Evolutionary conservation across 2,888 invertebrate genomes (phyloP).

Genomic region (Archips crataeganus): DNA sequence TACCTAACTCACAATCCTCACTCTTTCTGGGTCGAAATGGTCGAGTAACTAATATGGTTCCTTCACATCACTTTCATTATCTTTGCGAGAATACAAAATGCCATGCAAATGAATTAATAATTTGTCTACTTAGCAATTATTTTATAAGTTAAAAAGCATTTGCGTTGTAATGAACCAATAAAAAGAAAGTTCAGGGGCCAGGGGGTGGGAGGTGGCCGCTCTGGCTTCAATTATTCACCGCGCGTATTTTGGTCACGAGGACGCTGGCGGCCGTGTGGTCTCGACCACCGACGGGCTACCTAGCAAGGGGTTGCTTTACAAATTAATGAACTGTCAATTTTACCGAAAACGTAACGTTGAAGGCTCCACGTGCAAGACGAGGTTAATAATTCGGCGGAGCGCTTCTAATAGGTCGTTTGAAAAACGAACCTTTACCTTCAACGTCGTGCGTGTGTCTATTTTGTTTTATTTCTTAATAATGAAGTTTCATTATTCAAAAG

Average conservation of each 20-base stretch:
- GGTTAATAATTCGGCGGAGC: slow-evolving; percentile 45
- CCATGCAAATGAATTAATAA: background rate
- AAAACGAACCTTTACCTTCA: slow-evolving; percentile 25
- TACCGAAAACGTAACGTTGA: slow-evolving; percentile 49
- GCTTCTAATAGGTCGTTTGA: slow-evolving; percentile 12
- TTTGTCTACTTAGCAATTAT: slow-evolving; percentile 31
- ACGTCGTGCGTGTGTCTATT: slow-evolving; percentile 5
- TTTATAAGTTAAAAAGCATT: slow-evolving; percentile 45
- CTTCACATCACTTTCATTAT: too few species aligned
- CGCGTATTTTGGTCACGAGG: slow-evolving; percentile 83
- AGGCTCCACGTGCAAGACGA: slow-evolving; percentile 46
- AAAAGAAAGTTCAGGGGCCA: slow-evolving; percentile 60
- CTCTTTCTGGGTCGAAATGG: too few species aligned
- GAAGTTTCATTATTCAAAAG: background rate
- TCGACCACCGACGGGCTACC: slow-evolving; percentile 52
- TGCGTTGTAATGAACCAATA: slow-evolving; percentile 64
- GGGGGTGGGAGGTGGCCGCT: slow-evolving; percentile 57
- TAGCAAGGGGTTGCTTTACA: slow-evolving; percentile 65
- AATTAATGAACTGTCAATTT: slow-evolving; percentile 63
- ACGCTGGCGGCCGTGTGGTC: slow-evolving; percentile 56
- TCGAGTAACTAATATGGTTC: too few species aligned
- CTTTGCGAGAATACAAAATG: background rate
- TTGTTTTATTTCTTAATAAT: slow-evolving; percentile 2
- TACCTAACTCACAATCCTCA: too few species aligned
- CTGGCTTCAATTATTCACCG: slow-evolving; percentile 76